phyloP scores from a whole-genome alignment of 2,797 vertebrate species.

The Amphiprion clarkii region DNA sequence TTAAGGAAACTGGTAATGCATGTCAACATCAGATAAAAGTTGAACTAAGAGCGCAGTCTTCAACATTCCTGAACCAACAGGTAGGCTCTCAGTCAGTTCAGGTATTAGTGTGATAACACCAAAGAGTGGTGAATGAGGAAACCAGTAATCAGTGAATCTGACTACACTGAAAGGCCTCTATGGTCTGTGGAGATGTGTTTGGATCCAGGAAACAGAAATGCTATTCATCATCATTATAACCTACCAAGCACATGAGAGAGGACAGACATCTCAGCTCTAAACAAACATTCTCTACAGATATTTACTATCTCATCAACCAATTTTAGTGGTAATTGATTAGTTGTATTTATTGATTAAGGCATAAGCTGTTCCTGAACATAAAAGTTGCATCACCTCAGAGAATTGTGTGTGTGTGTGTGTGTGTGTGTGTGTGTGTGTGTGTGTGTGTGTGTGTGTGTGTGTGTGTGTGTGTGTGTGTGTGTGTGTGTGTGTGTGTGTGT shows the following conservation, averaged over 20 bases:
- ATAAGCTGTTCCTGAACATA: slow-evolving; percentile 19
- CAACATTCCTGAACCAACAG: background rate
- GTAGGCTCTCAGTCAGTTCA: background rate
- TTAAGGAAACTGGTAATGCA: background rate
- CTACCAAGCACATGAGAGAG: slow-evolving; percentile 1
- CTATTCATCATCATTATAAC: slow-evolving; percentile 19
- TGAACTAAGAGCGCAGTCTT: too few species aligned
- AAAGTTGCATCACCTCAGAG: slow-evolving; percentile 18
- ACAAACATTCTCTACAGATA: slow-evolving; percentile 5
- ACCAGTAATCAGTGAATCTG: slow-evolving; percentile 7
- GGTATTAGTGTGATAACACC: slow-evolving; percentile 13
- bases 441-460: too few species aligned
- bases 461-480: too few species aligned
- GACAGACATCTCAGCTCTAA: background rate
- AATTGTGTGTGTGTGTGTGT: too few species aligned
- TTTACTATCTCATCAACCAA: slow-evolving; percentile 9
- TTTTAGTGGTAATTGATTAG: slow-evolving; percentile 18
- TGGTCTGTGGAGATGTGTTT: slow-evolving; percentile 6
- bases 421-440: too few species aligned
- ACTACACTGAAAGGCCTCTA: background rate
- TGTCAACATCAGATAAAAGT: background rate
- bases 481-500: too few species aligned
- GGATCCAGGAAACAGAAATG: slow-evolving; percentile 15
- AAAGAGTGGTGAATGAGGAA: slow-evolving; percentile 5
- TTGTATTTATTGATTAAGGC: slow-evolving; percentile 21